Percentiles rank a stretch among this genome's conserved stretches.
These are phyloP conservation scores for Galbula dea DNA, from an alignment of 2,113 vertebrate species.

Conservation along the genomic window DNA sequence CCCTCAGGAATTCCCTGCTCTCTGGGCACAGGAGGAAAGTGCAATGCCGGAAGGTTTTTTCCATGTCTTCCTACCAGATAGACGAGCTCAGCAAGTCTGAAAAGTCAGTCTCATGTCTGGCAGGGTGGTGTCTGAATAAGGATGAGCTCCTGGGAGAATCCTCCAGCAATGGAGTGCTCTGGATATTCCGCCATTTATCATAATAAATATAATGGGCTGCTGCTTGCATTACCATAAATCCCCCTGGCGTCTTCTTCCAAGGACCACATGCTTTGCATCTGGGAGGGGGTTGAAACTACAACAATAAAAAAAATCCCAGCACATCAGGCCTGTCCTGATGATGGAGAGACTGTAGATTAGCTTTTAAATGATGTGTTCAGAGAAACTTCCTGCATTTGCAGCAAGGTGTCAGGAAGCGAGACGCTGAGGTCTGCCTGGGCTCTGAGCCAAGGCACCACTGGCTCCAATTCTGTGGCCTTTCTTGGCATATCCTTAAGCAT, in stretches of 20 bases:
- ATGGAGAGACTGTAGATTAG: slow-evolving; percentile 50
- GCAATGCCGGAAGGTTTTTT: not conserved
- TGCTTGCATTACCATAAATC: not conserved
- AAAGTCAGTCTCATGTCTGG: slow-evolving; percentile 34
- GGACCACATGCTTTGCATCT: not conserved
- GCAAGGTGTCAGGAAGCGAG: not conserved
- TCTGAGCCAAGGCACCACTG: not conserved
- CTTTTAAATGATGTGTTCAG: not conserved
- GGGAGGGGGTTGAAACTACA: not conserved
- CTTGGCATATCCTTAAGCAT: too few relatives aligned
- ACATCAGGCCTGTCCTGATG: slow-evolving; percentile 15
- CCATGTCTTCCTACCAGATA: not conserved
- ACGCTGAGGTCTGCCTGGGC: slow-evolving; percentile 11
- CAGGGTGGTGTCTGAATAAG: not conserved
- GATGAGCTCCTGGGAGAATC: slow-evolving; percentile 36
- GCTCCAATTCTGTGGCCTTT: not conserved
- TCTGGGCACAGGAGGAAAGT: fast-evolving
- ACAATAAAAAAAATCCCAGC: slow-evolving; percentile 4
- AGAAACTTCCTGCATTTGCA: not conserved
- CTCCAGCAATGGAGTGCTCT: not conserved
- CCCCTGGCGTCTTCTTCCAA: not conserved
- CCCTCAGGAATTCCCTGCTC: not conserved
- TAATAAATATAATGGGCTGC: slow-evolving; percentile 9
- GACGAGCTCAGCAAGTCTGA: slow-evolving; percentile 31
- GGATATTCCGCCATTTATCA: slow-evolving; percentile 51